Percentiles rank a stretch among this genome's conserved stretches.
Conservation (phyloP, 2,797 vertebrate species). For the Liparis tanakae region DNA sequence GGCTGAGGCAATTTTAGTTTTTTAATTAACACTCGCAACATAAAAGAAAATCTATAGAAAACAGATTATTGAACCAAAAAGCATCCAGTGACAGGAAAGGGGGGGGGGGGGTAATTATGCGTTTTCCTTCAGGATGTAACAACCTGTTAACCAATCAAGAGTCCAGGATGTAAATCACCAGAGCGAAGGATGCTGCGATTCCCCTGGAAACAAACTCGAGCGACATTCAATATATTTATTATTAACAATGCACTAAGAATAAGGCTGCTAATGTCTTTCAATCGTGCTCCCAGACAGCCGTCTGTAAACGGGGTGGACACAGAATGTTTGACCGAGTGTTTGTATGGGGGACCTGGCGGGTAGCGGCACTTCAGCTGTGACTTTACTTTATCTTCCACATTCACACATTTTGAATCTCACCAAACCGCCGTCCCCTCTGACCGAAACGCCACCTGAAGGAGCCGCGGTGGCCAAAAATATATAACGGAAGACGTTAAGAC, state of each 20-base stretch:
- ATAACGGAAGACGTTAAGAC: slow-evolving; percentile 34
- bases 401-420: slow-evolving; percentile 16
- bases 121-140: slow-evolving; percentile 7
- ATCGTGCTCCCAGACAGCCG: slow-evolving; percentile 28
- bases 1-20: slow-evolving; percentile 63
- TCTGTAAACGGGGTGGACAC: slow-evolving; percentile 37
- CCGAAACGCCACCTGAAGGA: neutral
- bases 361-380: neutral
- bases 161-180: slow-evolving; percentile 18
- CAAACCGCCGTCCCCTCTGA: neutral
- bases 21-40: slow-evolving; percentile 70
- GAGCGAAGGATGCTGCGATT: slow-evolving; percentile 18
- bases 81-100: slow-evolving; percentile 41
- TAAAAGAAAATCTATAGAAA: slow-evolving; percentile 74
- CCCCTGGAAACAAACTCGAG: slow-evolving; percentile 10
- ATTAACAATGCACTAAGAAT: slow-evolving; percentile 51
- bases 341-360: neutral
- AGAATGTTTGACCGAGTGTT: slow-evolving; percentile 6
- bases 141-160: slow-evolving; percentile 21
- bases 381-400: neutral
- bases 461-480: slow-evolving; percentile 13
- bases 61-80: slow-evolving; percentile 60
- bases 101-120: neutral
- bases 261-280: slow-evolving; percentile 48
- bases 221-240: slow-evolving; percentile 61